These are phyloP conservation scores for Tribolium freemani DNA, from an alignment of 2,888 invertebrate genomes.

Conservation along the genomic window DNA sequence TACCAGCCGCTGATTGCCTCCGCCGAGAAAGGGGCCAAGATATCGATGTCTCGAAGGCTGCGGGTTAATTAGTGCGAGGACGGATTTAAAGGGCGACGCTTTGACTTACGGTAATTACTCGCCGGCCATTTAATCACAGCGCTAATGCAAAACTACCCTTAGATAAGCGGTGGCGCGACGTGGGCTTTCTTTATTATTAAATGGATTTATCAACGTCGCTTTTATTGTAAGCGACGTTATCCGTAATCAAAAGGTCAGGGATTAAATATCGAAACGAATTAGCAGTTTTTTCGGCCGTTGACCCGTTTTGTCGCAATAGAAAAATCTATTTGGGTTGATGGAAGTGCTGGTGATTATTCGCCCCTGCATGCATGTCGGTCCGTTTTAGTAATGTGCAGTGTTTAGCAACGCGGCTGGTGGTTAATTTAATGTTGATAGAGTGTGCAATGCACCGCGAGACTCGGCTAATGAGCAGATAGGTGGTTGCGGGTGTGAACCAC, in stretches of 20 bases:
- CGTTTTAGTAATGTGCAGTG: slow-evolving; percentile 49
- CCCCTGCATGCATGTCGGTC: slow-evolving; percentile 6
- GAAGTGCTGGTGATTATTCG: not conserved
- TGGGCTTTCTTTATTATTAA: not conserved
- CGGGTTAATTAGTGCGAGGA: slow-evolving; percentile 30
- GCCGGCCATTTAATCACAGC: not conserved
- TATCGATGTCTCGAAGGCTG: slow-evolving; percentile 33
- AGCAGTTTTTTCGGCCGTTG: no score
- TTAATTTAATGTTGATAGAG: slow-evolving; percentile 62
- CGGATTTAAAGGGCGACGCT: slow-evolving; percentile 5
- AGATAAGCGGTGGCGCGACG: not conserved
- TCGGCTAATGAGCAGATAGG: slow-evolving; percentile 60
- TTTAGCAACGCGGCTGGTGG: slow-evolving; percentile 53
- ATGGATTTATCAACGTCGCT: not conserved
- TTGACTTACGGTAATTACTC: slow-evolving; percentile 19
- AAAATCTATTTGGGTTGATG: no score
- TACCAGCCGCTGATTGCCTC: slow-evolving; percentile 52
- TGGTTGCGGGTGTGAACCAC: slow-evolving; percentile 58
- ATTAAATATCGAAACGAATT: not conserved
- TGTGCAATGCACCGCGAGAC: slow-evolving; percentile 56
- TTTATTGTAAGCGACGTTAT: not conserved
- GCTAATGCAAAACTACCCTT: not conserved
- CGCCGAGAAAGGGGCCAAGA: slow-evolving; percentile 38
- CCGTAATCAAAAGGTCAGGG: not conserved
- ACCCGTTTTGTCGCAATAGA: no score